These are phyloP conservation scores for Sinocyclocheilus maitianheensis DNA, from an alignment of 2,113 vertebrate species.

Conservation along the genomic window DNA sequence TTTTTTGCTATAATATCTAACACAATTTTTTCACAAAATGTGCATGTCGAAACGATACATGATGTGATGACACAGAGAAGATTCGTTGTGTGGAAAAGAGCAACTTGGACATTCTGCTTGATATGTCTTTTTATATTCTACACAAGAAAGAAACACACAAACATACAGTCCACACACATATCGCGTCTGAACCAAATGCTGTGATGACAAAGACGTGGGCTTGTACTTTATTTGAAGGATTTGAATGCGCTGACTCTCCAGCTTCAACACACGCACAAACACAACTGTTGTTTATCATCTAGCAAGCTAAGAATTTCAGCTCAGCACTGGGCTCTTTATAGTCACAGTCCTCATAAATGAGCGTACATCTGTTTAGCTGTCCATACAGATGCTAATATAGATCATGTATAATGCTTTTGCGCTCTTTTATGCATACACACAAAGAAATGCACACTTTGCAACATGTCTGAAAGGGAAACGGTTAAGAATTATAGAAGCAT, in stretches of 20 bases:
- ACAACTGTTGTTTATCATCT: constrained; percentile 67
- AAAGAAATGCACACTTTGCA: constrained; percentile 47
- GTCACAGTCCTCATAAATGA: constrained; percentile 84
- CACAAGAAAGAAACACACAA: background rate
- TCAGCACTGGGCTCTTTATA: constrained; percentile 78
- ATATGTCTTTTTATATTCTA: background rate
- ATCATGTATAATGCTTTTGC: constrained; percentile 82
- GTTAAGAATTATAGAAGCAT: constrained; percentile 73
- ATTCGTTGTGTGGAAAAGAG: background rate
- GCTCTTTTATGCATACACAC: constrained; percentile 38
- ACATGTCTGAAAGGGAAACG: constrained; percentile 47
- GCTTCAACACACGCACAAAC: constrained; percentile 44
- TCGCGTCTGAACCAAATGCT: background rate
- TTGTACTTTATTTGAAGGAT: background rate
- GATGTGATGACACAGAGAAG: background rate
- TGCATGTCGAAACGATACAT: background rate
- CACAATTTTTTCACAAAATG: background rate
- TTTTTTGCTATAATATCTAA: background rate
- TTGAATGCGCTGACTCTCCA: constrained; percentile 21
- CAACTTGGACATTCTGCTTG: background rate
- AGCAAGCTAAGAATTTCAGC: constrained; percentile 75
- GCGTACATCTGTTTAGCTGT: constrained; percentile 74
- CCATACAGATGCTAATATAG: constrained; percentile 75
- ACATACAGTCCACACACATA: background rate
- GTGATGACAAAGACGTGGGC: background rate